Evolutionary conservation across 2,797 vertebrate genomes (phyloP).

Genomic region (Aplochiton taeniatus): DNA sequence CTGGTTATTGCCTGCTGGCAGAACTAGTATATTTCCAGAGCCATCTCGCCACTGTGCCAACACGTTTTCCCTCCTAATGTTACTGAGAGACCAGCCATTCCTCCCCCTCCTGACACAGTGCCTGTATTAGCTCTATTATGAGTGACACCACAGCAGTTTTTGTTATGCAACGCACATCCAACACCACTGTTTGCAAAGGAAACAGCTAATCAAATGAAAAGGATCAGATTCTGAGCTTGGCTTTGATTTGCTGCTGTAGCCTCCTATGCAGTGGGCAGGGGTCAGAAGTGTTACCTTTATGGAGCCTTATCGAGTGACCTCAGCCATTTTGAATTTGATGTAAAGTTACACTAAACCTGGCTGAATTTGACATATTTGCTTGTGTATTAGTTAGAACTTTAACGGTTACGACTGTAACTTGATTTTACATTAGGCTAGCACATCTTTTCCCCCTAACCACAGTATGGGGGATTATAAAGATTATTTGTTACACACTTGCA

Average conservation of each 20-base stretch:
- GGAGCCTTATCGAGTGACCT: neutral
- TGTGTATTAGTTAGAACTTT: no score
- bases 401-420: no score
- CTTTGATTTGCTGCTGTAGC: no score
- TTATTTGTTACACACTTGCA: no score
- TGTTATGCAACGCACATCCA: slow-evolving; percentile 16
- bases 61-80: slow-evolving; percentile 33
- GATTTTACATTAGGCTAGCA: no score
- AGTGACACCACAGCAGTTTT: slow-evolving; percentile 8
- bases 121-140: slow-evolving; percentile 4
- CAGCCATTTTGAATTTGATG: no score
- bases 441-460: no score
- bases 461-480: no score
- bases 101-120: slow-evolving; percentile 21
- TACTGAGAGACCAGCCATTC: slow-evolving; percentile 28
- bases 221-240: neutral
- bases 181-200: slow-evolving; percentile 22
- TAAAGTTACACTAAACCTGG: no score
- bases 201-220: neutral
- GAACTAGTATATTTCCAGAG: slow-evolving; percentile 49
- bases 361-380: no score
- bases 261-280: no score
- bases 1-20: slow-evolving; percentile 43
- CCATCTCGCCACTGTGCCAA: slow-evolving; percentile 40
- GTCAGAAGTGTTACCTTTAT: neutral